These are phyloP conservation scores for Acyrthosiphon pisum DNA, from an alignment of 1,140 invertebrate species.

Conservation along the genomic window DNA sequence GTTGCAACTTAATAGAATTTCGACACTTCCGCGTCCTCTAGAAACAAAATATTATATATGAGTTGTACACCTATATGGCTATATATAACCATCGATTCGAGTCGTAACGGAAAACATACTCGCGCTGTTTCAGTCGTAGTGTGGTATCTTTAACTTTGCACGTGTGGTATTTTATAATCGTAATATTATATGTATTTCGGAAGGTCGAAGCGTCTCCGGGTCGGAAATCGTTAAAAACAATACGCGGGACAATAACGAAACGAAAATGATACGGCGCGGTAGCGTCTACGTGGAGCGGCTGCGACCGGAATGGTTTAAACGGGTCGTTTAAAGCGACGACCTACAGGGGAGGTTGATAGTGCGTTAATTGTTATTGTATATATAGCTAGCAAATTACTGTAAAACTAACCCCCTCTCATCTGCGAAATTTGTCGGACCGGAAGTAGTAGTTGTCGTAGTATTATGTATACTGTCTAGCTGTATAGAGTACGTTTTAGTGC, in stretches of 20 bases:
- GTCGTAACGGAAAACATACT: background rate
- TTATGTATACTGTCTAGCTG: background rate
- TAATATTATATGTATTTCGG: background rate
- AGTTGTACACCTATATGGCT: background rate
- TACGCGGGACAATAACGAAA: background rate
- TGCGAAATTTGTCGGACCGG: background rate
- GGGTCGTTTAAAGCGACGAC: constrained; percentile 9
- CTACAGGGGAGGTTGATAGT: background rate
- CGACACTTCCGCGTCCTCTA: background rate
- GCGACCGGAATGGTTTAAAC: background rate
- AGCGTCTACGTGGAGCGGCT: background rate
- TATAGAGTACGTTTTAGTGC: background rate
- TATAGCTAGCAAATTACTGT: background rate
- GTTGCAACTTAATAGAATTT: background rate
- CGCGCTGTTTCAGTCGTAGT: background rate
- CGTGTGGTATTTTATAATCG: background rate
- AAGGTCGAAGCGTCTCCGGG: background rate
- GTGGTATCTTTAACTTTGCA: background rate
- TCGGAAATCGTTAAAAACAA: constrained; percentile 16
- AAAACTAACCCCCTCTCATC: background rate
- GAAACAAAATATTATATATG: background rate
- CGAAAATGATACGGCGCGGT: background rate
- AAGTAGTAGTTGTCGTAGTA: background rate
- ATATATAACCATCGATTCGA: background rate
- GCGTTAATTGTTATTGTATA: background rate